Base-by-base conservation (phyloP, 2,797 vertebrate genomes). In the Channa striata region DNA sequence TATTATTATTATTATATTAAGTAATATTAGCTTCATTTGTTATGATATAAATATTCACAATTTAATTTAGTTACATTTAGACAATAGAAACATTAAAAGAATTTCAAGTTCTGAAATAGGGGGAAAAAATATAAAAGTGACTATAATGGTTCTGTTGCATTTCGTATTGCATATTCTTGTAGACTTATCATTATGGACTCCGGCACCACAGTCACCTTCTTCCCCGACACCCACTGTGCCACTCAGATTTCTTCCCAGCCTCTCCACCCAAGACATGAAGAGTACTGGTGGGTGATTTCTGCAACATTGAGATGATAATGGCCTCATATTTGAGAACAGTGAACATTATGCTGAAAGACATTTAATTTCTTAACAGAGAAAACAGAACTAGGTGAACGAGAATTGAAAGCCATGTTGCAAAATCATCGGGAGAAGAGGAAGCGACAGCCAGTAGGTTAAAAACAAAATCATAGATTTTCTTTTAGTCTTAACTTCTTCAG, bases 261-360 rank as follows among this genome's bases (percentile, higher is more conserved):
- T 99, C 63, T 98, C 94, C 48, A 98, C 97, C 17, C 93, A 93
- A 69, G 98, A 99, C 90, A 99, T 99, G 97, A 99, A 96, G 92
- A 97, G 91, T 11, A 94, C 96, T 75, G 97, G 98, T 99, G 63
- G 92, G 95, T 77, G 2, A 46, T 73, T 33, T 46, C 9, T 72
- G 11, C 3, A 54, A 0, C 36, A 12, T 47, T 19, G 11, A 56
- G 16, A 20, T 42, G 11, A 37, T 47, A 33, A 52, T 57, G 1
- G 8, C 37, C 0, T 39, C 12, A 57, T 34, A 6, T 49, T 56
- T 40, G 2, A 67, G 13, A 4, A 20, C 5, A 48, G 4, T 9
- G 0, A 14, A 34, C 42, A 9, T 6, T 2, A 56, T 34, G 2
- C 56, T 37, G 12, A 37, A 78, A 23, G 1, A n/a, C 3, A 7